These are phyloP conservation scores for Cebidichthys violaceus DNA, from an alignment of 2,113 vertebrate genomes.

Conservation along the genomic window DNA sequence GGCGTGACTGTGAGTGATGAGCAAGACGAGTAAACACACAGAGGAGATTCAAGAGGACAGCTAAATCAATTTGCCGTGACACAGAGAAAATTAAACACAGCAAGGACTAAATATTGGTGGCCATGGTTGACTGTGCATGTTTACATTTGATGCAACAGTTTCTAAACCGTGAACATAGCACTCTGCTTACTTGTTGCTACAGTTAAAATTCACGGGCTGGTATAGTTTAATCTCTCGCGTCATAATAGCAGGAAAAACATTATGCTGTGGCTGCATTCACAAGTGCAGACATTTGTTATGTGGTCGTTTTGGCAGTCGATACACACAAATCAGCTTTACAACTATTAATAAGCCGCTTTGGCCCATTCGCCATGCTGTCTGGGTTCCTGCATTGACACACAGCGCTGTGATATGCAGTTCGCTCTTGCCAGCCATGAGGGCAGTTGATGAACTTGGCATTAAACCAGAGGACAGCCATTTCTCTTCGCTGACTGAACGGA, in stretches of 20 bases:
- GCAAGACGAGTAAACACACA: conserved; percentile 67
- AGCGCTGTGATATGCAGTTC: conserved; percentile 60
- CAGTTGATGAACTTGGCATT: conserved; percentile 77
- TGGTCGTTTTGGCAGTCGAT: conserved; percentile 64
- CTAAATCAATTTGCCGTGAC: conserved; percentile 68
- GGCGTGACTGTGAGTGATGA: conserved; percentile 66
- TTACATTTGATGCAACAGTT: conserved; percentile 53
- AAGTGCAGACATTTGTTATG: conserved; percentile 69
- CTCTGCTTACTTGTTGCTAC: conserved; percentile 67
- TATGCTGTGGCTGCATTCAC: conserved; percentile 70
- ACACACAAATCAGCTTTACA: conserved; percentile 74
- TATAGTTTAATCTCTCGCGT: conserved; percentile 69
- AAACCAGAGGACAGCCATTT: conserved; percentile 69
- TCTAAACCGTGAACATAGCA: conserved; percentile 14
- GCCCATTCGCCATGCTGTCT: conserved; percentile 62
- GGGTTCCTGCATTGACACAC: conserved; percentile 51
- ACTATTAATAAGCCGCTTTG: conserved; percentile 67
- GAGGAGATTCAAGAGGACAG: conserved; percentile 62
- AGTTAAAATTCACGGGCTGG: conserved; percentile 43
- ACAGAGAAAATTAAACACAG: conserved; percentile 64
- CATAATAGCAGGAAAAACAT: conserved; percentile 62
- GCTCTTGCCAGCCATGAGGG: conserved; percentile 54
- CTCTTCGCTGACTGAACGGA: conserved; percentile 66
- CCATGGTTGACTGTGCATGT: conserved; percentile 51
- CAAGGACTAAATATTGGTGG: conserved; percentile 43